Evolutionary conservation across 1,140 invertebrate genomes (phyloP), one percentile per base, ranked within the genome.

Genomic region (Calephelis nemesis): DNA sequence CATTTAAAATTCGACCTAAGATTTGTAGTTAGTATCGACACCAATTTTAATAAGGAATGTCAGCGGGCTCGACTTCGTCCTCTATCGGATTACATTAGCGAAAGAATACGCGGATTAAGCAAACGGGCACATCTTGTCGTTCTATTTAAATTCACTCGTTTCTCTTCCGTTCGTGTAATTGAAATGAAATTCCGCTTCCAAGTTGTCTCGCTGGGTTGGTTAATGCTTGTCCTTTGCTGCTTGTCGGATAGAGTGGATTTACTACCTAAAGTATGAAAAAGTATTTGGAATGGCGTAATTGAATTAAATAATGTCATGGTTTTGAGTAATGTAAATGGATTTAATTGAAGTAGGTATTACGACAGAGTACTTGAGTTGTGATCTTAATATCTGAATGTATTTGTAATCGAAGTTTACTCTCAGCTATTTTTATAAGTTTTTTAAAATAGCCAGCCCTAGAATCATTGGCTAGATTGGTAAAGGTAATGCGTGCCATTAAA

Each of bases 81-180:
- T 13, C 68, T 74, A 79, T 78, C 71, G 74, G 71, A 76, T 81
- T 79, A 79, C 60, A 67, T 68, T 19, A 63, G 65, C 47, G 68
- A 77, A 74, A 80, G 76, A 81, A 79, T 75, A 77, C 72, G 70
- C 73, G 75, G 75, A 80, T 81, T 78, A 77, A 74, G 74, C 74
- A 75, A 80, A 82, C 70, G 74, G 67, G 67, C 65, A 75, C 73
- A 73, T 79, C 74, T 69, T 67, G 65, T 62, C 68, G 67, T 73
- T 67, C 68, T 69, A 76, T 83, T 82, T 76, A 74, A 78, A 80
- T 80, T 74, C 73, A 62, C 66, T 48, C 62, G 62, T 47, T 63
- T 15, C 71, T 69, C 68, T 74, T 74, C 70, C 65, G 71, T 69
- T 71, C 64, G 65, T 63, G 72, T 83, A 80, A 83, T 82, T 83